Evolutionary conservation across 2,888 invertebrate genomes (phyloP).

Genomic region (Plebejus argus): DNA sequence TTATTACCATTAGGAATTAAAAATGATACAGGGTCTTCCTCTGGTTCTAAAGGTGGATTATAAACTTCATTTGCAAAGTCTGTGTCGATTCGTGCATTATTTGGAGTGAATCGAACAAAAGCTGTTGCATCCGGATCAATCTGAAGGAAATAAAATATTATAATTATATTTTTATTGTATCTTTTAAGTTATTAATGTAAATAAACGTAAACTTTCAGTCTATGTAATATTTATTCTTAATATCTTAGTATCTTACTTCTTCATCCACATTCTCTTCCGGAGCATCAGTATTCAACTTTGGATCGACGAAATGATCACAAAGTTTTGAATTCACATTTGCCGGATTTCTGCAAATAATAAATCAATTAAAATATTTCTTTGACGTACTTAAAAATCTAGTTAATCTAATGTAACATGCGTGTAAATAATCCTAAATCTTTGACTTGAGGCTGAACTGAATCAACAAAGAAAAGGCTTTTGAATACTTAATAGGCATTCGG

Average conservation of each 20-base stretch:
- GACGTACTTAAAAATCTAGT: neutral
- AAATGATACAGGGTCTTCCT: constrained; percentile 64
- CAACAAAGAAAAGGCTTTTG: too few species aligned
- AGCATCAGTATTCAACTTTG: constrained; percentile 56
- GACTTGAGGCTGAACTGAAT: too few species aligned
- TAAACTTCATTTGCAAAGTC: constrained; percentile 91
- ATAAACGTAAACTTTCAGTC: neutral
- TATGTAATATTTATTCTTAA: neutral
- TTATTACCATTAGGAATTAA: constrained; percentile 57
- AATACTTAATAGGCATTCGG: too few species aligned
- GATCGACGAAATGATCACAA: constrained; percentile 69
- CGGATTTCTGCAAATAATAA: constrained; percentile 56
- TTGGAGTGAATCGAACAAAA: constrained; percentile 89
- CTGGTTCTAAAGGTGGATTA: constrained; percentile 84
- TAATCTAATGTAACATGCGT: neutral
- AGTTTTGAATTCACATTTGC: constrained; percentile 63
- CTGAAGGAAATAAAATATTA: constrained; percentile 46
- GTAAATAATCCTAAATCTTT: neutral
- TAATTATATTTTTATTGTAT: neutral
- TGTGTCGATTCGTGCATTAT: constrained; percentile 80
- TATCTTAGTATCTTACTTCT: constrained; percentile 56
- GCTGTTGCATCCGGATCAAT: constrained; percentile 87
- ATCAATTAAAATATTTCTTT: neutral
- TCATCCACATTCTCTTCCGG: constrained; percentile 49
- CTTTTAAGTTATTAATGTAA: neutral